phyloP scores from a whole-genome alignment of 2,888 invertebrate genomes.

The Hyles lineata region DNA sequence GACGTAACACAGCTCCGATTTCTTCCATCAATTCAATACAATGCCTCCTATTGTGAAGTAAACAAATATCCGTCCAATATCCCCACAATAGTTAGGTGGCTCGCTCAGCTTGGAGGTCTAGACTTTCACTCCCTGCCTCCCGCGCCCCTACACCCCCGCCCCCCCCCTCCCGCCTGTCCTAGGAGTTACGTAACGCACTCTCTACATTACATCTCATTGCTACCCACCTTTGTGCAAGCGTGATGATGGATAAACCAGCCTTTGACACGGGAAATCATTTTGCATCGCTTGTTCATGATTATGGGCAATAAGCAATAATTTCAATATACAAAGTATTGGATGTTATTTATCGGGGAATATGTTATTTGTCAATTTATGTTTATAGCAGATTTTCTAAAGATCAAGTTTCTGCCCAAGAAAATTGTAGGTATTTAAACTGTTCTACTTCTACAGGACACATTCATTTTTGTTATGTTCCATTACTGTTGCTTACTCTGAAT shows the following conservation, averaged over 20 bases:
- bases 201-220: conserved; percentile 24
- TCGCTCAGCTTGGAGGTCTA: conserved; percentile 31
- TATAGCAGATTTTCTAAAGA: too few relatives aligned
- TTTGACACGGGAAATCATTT: conserved; percentile 14
- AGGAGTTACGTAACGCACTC: conserved; percentile 32
- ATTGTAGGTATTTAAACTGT: not conserved
- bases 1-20: not conserved
- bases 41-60: conserved; percentile 18
- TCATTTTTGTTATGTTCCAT: not conserved
- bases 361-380: too few relatives aligned
- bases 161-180: not conserved
- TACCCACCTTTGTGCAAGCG: conserved; percentile 10
- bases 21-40: not conserved
- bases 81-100: not conserved
- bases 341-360: too few relatives aligned
- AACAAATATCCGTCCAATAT: conserved; percentile 5
- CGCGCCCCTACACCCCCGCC: conserved; percentile 1
- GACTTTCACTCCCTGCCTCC: conserved; percentile 41
- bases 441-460: not conserved
- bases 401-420: too few relatives aligned
- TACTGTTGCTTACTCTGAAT: too few relatives aligned
- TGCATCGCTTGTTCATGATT: not conserved
- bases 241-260: conserved; percentile 26
- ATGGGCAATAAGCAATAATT: not conserved
- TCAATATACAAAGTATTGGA: too few relatives aligned